Conservation (phyloP, 2,888 invertebrate species). For the Halictus quadricinctus region DNA sequence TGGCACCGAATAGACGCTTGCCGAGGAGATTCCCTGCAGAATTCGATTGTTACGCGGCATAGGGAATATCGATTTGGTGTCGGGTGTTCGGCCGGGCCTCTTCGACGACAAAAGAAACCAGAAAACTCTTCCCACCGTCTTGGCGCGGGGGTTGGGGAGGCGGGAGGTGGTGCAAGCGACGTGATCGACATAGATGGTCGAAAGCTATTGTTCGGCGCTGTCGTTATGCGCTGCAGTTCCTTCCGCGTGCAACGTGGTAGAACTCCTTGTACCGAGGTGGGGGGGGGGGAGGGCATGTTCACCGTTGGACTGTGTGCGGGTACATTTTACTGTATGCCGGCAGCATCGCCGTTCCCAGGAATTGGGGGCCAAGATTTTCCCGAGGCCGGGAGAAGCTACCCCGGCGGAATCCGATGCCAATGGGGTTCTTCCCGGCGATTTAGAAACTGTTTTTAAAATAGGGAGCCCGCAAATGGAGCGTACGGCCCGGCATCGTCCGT, state of each 20-base stretch:
- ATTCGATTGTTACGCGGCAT: constrained; percentile 63
- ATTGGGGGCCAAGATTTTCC: constrained; percentile 34
- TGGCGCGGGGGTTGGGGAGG: not conserved
- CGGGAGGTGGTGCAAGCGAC: constrained; percentile 3
- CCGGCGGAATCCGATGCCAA: constrained; percentile 19
- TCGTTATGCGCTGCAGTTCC: constrained; percentile 51
- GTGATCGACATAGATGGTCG: constrained; percentile 59
- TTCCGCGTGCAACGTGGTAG: constrained; percentile 25
- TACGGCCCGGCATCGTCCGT: not conserved
- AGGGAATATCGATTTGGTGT: constrained; percentile 58
- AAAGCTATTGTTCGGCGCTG: constrained; percentile 47
- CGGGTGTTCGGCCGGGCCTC: constrained; percentile 41
- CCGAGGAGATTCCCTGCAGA: constrained; percentile 43
- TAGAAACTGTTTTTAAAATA: constrained; percentile 25
- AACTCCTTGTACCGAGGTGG: constrained; percentile 8
- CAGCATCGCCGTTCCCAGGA: constrained; percentile 7
- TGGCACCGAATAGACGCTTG: constrained; percentile 25
- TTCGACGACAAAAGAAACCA: constrained; percentile 47
- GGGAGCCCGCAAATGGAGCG: constrained; percentile 21
- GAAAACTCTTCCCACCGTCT: constrained; percentile 34
- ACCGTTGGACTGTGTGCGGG: not conserved
- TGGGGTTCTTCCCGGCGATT: constrained; percentile 17
- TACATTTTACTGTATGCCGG: constrained; percentile 9
- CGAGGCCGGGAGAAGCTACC: not conserved
- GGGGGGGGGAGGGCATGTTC: not conserved